Base-by-base conservation (phyloP, 2,888 invertebrate genomes). In the Brachylomia viminalis region DNA sequence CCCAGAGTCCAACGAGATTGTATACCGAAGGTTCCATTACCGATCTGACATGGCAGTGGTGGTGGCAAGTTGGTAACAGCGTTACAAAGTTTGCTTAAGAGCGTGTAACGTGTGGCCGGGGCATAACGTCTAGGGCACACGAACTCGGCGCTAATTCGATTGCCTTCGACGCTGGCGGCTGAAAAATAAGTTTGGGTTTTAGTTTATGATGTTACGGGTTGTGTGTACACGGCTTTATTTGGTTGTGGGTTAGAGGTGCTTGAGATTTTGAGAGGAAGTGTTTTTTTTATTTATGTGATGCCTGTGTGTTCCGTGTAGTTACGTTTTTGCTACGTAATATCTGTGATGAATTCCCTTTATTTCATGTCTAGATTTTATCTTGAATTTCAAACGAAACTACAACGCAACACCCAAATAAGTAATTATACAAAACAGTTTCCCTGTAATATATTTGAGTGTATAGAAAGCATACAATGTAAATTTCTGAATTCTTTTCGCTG, bases 21-120 rank as follows among this genome's bases (percentile, higher is more conserved):
- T 86, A 83, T 87, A 83, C 75, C 75, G 77, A 86, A 86, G 90
- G 86, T 85, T 87, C 90, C 88, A 90, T 90, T 89, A 90, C 87
- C 85, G 83, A 86, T 89, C 82, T 82, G 83, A 79, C 83, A 85
- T 80, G 80, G 77, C 73, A 79, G 84, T 84, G 86, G 84, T 85
- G 85, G 83, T 82, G 70, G 75, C 86, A 93, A 92, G 91, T 92
- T 86, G 52, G 87, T 93, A 94, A 94, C 92, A 88, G 87, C 85
- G 89, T 94, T 94, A 94, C 89, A 84, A 91, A 92, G 91, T 92
- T 91, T 87, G 85, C 88, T 91, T 92, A 93, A 92, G 92, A 93
- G 92, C 93, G 89, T 90, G 90, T 92, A 92, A 93, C 91, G 91
- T 91, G 91, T 89, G 92, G 91, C 88, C 88, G 89, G 88, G 90